phyloP scores from a whole-genome alignment of 2,797 vertebrate genomes.

The Sebastiscus tertius region DNA sequence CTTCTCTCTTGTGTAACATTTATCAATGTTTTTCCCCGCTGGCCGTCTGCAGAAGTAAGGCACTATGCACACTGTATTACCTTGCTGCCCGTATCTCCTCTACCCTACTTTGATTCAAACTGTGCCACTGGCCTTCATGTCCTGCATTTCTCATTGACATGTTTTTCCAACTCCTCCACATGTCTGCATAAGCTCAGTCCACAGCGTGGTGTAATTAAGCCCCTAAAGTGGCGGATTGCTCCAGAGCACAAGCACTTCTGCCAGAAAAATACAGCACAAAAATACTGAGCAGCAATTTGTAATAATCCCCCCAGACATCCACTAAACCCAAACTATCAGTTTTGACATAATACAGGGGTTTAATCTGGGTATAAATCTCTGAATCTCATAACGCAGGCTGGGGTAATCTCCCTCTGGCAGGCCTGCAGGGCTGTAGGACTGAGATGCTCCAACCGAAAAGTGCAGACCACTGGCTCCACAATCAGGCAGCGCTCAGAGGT shows the following conservation, averaged over 20 bases:
- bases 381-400: constrained; percentile 72
- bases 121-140: constrained; percentile 45
- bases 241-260: constrained; percentile 52
- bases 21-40: constrained; percentile 25
- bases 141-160: constrained; percentile 66
- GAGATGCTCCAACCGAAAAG: constrained; percentile 51
- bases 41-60: constrained; percentile 66
- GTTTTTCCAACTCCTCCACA: constrained; percentile 66
- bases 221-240: constrained; percentile 74
- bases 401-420: constrained; percentile 76
- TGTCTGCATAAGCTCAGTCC: constrained; percentile 67
- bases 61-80: constrained; percentile 48
- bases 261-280: constrained; percentile 67
- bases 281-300: constrained; percentile 77
- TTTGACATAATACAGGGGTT: constrained; percentile 78
- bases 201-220: constrained; percentile 75
- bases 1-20: constrained; percentile 6
- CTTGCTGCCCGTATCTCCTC: constrained; percentile 39
- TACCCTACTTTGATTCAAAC: constrained; percentile 47
- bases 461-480: constrained; percentile 51
- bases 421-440: constrained; percentile 37
- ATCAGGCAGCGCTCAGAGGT: constrained; percentile 45
- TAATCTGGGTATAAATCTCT: constrained; percentile 82
- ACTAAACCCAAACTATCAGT: constrained; percentile 78
- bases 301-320: constrained; percentile 78